phyloP scores from a whole-genome alignment of 2,113 vertebrate genomes.

The Podocnemis expansa region DNA sequence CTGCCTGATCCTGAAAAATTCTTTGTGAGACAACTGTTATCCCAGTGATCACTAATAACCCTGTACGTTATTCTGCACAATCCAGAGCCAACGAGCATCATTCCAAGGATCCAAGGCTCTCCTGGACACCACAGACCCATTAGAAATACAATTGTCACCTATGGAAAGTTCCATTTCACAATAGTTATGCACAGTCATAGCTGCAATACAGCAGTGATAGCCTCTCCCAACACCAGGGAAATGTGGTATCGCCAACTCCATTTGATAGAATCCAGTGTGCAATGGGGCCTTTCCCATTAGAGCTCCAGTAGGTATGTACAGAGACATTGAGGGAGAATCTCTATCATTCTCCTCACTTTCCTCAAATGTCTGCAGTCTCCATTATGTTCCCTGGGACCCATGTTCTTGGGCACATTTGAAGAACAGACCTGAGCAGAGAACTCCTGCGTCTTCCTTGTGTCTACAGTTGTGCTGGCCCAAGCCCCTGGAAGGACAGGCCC shows the following conservation, averaged over 20 bases:
- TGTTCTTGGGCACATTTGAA: not conserved
- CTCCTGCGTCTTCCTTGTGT: conserved; percentile 67
- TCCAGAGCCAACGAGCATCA: no score
- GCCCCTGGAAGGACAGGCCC: conserved; percentile 66
- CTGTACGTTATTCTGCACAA: no score
- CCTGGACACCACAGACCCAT: not conserved
- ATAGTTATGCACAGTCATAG: not conserved
- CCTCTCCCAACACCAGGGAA: not conserved
- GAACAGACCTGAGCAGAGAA: conserved; percentile 62
- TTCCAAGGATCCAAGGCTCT: not conserved
- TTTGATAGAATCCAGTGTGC: not conserved
- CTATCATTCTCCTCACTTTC: not conserved
- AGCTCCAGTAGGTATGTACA: not conserved
- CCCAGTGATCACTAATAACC: fast-evolving
- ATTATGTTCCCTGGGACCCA: not conserved
- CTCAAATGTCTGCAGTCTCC: not conserved
- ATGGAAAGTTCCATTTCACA: not conserved
- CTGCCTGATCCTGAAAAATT: not conserved
- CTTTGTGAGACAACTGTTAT: not conserved
- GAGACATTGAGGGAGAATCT: not conserved
- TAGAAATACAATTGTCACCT: not conserved
- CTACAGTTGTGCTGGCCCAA: conserved; percentile 72
- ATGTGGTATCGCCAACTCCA: not conserved
- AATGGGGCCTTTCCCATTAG: not conserved
- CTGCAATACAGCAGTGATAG: not conserved